Base-by-base conservation (phyloP, 1,140 invertebrate species). In the Protaetia brevitarsis region DNA sequence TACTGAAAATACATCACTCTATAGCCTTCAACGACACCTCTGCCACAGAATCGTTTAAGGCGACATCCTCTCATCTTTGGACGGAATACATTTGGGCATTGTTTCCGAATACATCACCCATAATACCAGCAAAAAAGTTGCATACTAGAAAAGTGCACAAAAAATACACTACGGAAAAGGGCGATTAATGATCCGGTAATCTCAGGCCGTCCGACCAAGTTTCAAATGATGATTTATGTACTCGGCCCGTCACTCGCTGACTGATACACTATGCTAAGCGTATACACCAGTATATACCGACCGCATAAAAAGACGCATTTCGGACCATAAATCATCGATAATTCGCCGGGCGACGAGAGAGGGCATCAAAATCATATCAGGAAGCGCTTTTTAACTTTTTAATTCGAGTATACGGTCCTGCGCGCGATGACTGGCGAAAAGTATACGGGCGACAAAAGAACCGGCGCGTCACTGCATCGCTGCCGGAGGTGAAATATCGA, bases 341-440 rank as follows among this genome's bases (percentile, higher is more conserved):
- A 75, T 72, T 63, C 72, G 73, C 72, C 71, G n/a, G n/a, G n/a
- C n/a, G n/a, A 71, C 72, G 73, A 72, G 73, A 75, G 63, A 74
- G 73, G 74, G 63, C 69, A 63, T 66, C 72, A 65, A 75, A 75
- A 75, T 75, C 70, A 65, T 72, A 72, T 72, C 69, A 69, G 68
- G n/a, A n/a, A n/a, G 65, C 71, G 69, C 73, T 73, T 73, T 73
- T 73, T 72, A 72, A 73, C 72, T 69, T 67, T 61, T 51, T 51
- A 51, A 51, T 51, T 5, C 41, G 41, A 6, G 41, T n/a, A 7
- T n/a, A 7, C 31, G 31, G 7, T 34, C 31, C 7, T n/a, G 7
- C n/a, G 7, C 31, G 31, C 7, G 31, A 34, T 34, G 31, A 34
- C 31, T 34, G 31, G 31, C 31, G 31, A n/a, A 34, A 34, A n/a